Base-by-base conservation (phyloP, 2,797 vertebrate species). In the Enoplosus armatus region DNA sequence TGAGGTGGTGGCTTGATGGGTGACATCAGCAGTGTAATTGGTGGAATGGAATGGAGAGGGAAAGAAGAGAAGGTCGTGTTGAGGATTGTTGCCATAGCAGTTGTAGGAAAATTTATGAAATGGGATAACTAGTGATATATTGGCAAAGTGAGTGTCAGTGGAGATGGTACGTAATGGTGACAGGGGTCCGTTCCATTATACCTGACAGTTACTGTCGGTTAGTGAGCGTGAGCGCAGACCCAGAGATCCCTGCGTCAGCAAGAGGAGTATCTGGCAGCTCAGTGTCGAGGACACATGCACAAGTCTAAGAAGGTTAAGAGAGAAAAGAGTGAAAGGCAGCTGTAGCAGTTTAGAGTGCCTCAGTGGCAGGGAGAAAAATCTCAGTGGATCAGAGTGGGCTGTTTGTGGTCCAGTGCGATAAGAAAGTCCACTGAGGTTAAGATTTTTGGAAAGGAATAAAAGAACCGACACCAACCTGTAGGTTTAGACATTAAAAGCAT, bases 181-280 rank as follows among this genome's bases (percentile, higher is more conserved):
- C 72, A 77, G 56, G 75, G 63, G 31, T 82, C 72, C 55, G 15
- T 60, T 88, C 76, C 65, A 83, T 85, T 89, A 77, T 51, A 82
- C 47, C 41, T 76, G 88, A 91, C 84, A 75, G 85, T 69, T 80
- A 82, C 75, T 91, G 82, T 78, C 83, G 87, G 79, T 79, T 75
- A 81, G 75, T 48, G 61, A 79, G 74, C 48, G n/a, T 1, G 37
- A 79, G 47, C 51, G 75, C 33, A 80, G 47, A 80, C 70, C 68
- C 22, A 37, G 77, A 80, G 61, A 83, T 80, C 59, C 48, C 72
- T 8, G 5, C 82, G 80, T 84, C 83, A 87, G 82, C 79, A 63
- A 61, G 72, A 85, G n/a, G 62, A 67, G 63, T 27, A 80, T 50
- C 80, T 83, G 84, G 68, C 77, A 83, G 48, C 75, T 82, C 51